Evolutionary conservation across 2,888 invertebrate genomes (phyloP).

Genomic region (Monochamus alternatus): DNA sequence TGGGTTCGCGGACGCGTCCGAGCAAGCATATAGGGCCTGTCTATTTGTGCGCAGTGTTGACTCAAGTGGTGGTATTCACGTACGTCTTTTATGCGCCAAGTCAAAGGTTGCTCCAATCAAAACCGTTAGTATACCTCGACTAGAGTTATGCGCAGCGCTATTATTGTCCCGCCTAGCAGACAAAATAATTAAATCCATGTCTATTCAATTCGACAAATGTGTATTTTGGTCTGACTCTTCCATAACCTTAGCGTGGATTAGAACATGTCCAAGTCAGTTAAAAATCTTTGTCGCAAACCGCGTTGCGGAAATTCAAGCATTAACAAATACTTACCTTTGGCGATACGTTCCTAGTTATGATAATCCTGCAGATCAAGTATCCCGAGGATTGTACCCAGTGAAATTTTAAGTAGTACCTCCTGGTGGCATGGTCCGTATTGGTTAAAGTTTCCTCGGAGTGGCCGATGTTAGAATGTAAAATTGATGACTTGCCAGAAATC

Average conservation of each 20-base stretch:
- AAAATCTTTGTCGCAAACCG: neutral
- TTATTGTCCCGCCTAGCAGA: neutral
- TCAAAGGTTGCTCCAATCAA: neutral
- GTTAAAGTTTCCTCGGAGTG: neutral
- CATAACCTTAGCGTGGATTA: neutral
- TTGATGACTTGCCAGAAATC: too few species aligned
- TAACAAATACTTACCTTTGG: neutral
- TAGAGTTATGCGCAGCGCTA: neutral
- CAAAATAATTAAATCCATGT: neutral
- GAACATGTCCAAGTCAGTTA: neutral
- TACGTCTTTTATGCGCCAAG: neutral
- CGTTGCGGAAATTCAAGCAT: neutral
- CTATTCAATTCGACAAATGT: neutral
- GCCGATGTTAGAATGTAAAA: too few species aligned
- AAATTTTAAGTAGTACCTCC: neutral
- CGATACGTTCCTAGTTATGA: neutral
- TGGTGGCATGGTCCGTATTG: neutral
- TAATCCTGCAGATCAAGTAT: neutral
- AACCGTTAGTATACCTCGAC: neutral
- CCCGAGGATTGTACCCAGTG: neutral
- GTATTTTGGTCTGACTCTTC: neutral
- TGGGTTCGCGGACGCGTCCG: neutral
- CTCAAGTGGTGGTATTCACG: neutral
- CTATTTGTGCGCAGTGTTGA: neutral
- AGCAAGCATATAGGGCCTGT: neutral